These are phyloP conservation scores for Euplagia quadripunctaria DNA, from an alignment of 2,888 invertebrate genomes.

Conservation along the genomic window DNA sequence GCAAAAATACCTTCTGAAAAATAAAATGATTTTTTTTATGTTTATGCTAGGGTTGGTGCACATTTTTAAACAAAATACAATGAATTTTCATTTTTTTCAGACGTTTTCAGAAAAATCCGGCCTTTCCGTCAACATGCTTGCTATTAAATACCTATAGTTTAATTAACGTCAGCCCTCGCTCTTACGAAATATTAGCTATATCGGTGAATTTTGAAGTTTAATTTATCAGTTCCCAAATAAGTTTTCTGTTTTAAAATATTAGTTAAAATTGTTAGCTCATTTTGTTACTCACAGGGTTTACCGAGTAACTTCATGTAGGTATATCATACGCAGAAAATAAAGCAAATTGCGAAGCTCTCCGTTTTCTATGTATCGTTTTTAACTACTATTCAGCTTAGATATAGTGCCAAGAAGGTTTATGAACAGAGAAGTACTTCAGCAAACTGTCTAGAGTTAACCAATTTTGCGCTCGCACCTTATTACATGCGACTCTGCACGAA, in stretches of 20 bases:
- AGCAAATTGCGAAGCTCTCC: neutral
- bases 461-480: slow-evolving; percentile 3
- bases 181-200: neutral
- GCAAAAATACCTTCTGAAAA: too few species aligned
- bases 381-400: neutral
- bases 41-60: too few species aligned
- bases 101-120: too few species aligned
- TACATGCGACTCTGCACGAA: neutral
- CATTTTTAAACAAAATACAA: too few species aligned
- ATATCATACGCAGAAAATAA: neutral
- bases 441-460: neutral
- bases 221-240: neutral
- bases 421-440: neutral
- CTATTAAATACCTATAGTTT: too few species aligned
- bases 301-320: neutral
- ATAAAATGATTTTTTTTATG: too few species aligned
- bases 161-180: neutral
- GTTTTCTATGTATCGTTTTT: neutral
- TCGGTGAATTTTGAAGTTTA: neutral
- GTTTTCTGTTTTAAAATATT: neutral
- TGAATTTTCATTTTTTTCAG: too few species aligned
- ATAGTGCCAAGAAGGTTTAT: neutral
- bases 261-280: too few species aligned
- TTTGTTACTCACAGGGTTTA: too few species aligned
- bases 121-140: too few species aligned